These are phyloP conservation scores for Gadus macrocephalus DNA, from an alignment of 2,113 vertebrate genomes.

Conservation along the genomic window DNA sequence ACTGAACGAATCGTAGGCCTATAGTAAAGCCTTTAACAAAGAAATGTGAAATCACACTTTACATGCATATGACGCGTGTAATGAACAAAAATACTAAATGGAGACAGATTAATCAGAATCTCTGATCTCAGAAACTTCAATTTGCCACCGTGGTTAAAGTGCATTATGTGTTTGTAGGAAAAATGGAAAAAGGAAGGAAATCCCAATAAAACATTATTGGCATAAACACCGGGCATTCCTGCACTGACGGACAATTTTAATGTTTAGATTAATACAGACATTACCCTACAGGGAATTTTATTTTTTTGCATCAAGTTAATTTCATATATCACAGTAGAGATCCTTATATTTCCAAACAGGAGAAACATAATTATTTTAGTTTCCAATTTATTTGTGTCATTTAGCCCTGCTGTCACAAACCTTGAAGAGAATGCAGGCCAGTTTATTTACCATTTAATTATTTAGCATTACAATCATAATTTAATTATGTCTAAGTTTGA, in stretches of 20 bases:
- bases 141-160: constrained; percentile 49
- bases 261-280: constrained; percentile 15
- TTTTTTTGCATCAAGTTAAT: background rate
- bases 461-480: background rate
- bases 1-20: no score
- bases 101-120: constrained; percentile 41
- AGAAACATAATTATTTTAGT: background rate
- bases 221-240: background rate
- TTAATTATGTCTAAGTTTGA: no score
- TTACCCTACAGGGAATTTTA: constrained; percentile 6
- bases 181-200: constrained; percentile 8
- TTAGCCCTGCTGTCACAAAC: no score
- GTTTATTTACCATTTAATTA: constrained; percentile 7
- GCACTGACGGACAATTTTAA: constrained; percentile 5
- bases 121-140: constrained; percentile 30
- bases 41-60: constrained; percentile 12
- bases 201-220: constrained; percentile 10
- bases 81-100: constrained; percentile 43
- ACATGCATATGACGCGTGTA: constrained; percentile 19
- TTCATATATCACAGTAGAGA: constrained; percentile 1
- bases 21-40: constrained; percentile 8
- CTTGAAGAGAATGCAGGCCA: background rate
- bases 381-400: no score
- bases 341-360: constrained; percentile 20
- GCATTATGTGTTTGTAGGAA: constrained; percentile 43